Conservation (phyloP, 2,888 invertebrate genomes). For the Tetrapedia diversipes region DNA sequence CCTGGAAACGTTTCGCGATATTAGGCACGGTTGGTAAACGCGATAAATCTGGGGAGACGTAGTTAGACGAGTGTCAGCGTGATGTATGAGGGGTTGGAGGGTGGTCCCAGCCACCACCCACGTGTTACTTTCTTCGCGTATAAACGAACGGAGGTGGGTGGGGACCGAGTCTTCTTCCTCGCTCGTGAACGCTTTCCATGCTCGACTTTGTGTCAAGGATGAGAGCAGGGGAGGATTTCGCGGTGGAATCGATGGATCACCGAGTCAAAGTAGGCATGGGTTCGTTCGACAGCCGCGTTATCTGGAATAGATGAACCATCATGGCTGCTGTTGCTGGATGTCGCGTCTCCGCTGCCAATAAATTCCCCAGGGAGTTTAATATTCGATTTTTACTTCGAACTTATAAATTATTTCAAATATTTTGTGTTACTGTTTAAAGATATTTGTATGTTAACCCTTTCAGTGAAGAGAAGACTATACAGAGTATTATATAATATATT, state of each 20-base stretch:
- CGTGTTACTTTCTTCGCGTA: slow-evolving; percentile 58
- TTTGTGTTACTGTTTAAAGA: too few relatives aligned
- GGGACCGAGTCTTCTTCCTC: slow-evolving; percentile 46
- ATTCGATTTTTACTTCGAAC: slow-evolving; percentile 3
- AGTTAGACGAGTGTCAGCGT: slow-evolving; percentile 77
- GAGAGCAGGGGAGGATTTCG: slow-evolving; percentile 62
- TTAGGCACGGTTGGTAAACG: slow-evolving; percentile 76
- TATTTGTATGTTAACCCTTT: too few relatives aligned
- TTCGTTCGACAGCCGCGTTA: slow-evolving; percentile 67
- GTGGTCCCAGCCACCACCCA: slow-evolving; percentile 55
- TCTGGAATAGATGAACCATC: slow-evolving; percentile 70
- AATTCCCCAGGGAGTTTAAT: neutral
- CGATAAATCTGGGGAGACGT: slow-evolving; percentile 79
- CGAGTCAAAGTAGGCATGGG: slow-evolving; percentile 61
- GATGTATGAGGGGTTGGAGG: slow-evolving; percentile 76
- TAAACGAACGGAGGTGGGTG: slow-evolving; percentile 35
- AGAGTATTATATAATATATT: too few relatives aligned
- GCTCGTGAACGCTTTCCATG: slow-evolving; percentile 30
- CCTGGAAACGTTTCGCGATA: slow-evolving; percentile 73
- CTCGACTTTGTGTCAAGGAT: slow-evolving; percentile 56
- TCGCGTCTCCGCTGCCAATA: neutral
- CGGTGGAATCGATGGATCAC: slow-evolving; percentile 71
- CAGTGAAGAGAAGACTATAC: too few relatives aligned
- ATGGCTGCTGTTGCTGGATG: slow-evolving; percentile 51
- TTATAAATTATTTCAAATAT: too few relatives aligned